Evolutionary conservation across 2,888 invertebrate species (phyloP).

Genomic region (Drosophila anceps): DNA sequence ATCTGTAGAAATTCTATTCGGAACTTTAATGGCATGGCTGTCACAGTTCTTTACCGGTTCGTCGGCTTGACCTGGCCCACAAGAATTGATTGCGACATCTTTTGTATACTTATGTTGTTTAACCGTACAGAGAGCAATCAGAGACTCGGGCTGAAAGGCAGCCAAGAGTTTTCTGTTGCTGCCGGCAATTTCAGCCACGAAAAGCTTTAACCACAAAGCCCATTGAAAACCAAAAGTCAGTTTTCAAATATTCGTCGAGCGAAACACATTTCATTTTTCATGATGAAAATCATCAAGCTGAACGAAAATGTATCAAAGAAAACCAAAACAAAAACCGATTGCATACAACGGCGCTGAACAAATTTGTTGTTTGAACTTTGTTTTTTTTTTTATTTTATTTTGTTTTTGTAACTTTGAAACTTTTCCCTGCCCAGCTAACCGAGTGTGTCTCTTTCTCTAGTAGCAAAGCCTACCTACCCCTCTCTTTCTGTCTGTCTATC

Average conservation of each 20-base stretch:
- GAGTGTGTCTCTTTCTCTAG: slow-evolving; percentile 40
- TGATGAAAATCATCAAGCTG: slow-evolving; percentile 75
- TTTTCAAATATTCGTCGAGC: slow-evolving; percentile 55
- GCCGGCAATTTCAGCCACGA: slow-evolving; percentile 37
- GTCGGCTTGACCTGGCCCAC: slow-evolving; percentile 71
- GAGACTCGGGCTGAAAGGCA: not conserved
- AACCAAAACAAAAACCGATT: slow-evolving; percentile 70
- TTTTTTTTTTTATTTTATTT: slow-evolving; percentile 18
- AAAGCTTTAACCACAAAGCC: slow-evolving; percentile 18
- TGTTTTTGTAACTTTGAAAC: slow-evolving; percentile 46
- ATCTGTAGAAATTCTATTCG: slow-evolving; percentile 35
- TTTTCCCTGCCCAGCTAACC: slow-evolving; percentile 55
- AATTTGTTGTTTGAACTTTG: slow-evolving; percentile 66
- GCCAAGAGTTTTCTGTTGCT: slow-evolving; percentile 19
- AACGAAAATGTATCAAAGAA: slow-evolving; percentile 67
- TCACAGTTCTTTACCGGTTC: slow-evolving; percentile 69
- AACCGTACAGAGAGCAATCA: slow-evolving; percentile 54
- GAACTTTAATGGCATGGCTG: slow-evolving; percentile 65
- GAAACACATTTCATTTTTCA: slow-evolving; percentile 79
- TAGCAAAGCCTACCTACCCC: not conserved
- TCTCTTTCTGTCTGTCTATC: not conserved
- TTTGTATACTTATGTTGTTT: slow-evolving; percentile 54
- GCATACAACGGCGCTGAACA: slow-evolving; percentile 43
- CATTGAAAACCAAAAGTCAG: slow-evolving; percentile 59
- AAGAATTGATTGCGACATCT: slow-evolving; percentile 78